Base-by-base conservation (phyloP, 2,888 invertebrate genomes). In the Pediacus dermestoides region DNA sequence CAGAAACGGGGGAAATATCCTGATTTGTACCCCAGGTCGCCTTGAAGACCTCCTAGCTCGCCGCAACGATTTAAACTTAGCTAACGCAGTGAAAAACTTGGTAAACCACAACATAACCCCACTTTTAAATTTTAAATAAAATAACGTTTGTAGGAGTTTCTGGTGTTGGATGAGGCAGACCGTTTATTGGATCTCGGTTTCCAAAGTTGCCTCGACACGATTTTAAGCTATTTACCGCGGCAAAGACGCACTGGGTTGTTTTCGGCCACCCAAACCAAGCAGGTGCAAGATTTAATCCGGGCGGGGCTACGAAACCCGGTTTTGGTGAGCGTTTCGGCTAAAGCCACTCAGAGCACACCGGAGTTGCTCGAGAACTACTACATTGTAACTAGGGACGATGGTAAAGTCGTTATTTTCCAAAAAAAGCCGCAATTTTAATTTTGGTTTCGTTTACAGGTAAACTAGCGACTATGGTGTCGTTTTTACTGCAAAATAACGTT, bases 251-350 rank as follows among this genome's bases (percentile, higher is more conserved):
- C 99, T 0, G 95, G 96, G 0, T 74, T 99, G n/a, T 99, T 99
- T 73, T 97, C 97, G 1, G 99, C 99, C 1, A 99, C 99, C 1
- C 97, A 97, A 72, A 96, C 96, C 0, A 90, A 91, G 60, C 90
- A 95, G 68, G 77, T 96, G 0, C 83, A 90, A 45, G 87, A 91
- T 57, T 71, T 99, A 8, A 88, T 96, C 33, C 75, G 94, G 53
- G 96, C 96, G 2, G 97, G 97, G 0, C 70, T 97, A 3, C 74
- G 96, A 49, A 96, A 97, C 72, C 96, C 96, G 0, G 88, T 93
- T 0, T 71, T 89, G 1, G 84, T 97, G 6, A 81, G 85, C 9
- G 92, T 97, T 0, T 89, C 88, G 60, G 93, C 94, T 61, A 92
- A 91, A 63, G 80, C 82, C 0, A 75, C 78, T 0, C 77, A 81